These are phyloP conservation scores for Drosophila pandora DNA, from an alignment of 1,140 invertebrate genomes.

Conservation along the genomic window DNA sequence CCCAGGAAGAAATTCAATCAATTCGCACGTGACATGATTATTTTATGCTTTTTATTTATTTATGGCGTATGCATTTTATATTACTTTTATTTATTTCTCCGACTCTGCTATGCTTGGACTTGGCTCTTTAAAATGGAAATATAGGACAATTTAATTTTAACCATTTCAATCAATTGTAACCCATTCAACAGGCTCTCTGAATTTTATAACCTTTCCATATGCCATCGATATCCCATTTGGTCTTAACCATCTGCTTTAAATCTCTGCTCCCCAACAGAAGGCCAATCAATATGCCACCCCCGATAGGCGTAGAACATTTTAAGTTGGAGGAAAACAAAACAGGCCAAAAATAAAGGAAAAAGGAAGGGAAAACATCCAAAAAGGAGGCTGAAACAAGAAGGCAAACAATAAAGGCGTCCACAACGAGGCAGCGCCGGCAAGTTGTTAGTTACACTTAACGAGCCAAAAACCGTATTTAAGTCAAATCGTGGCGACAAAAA, in stretches of 20 bases:
- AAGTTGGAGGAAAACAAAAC: slow-evolving; percentile 15
- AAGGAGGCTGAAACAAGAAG: slow-evolving; percentile 33
- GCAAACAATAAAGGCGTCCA: slow-evolving; percentile 69
- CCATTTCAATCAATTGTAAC: neutral
- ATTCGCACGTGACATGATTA: slow-evolving; percentile 80
- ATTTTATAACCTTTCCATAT: slow-evolving; percentile 23
- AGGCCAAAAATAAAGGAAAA: slow-evolving; percentile 12
- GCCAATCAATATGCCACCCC: slow-evolving; percentile 18
- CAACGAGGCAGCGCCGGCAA: slow-evolving; percentile 39
- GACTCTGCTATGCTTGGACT: slow-evolving; percentile 15
- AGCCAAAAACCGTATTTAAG: slow-evolving; percentile 80
- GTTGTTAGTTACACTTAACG: slow-evolving; percentile 80
- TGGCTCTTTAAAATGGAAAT: slow-evolving; percentile 28
- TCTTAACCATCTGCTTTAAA: slow-evolving; percentile 33
- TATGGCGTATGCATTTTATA: slow-evolving; percentile 69
- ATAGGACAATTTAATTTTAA: neutral
- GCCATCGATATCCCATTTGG: slow-evolving; percentile 13
- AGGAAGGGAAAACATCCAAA: slow-evolving; percentile 22
- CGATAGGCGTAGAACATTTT: slow-evolving; percentile 16
- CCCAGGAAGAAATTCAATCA: slow-evolving; percentile 71
- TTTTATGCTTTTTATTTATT: slow-evolving; percentile 76
- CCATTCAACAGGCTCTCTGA: neutral
- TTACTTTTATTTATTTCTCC: slow-evolving; percentile 47
- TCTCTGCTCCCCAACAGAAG: neutral
- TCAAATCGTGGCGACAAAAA: slow-evolving; percentile 62